Evolutionary conservation across 2,888 invertebrate genomes (phyloP).

Genomic region (Drosophila tanythrix): DNA sequence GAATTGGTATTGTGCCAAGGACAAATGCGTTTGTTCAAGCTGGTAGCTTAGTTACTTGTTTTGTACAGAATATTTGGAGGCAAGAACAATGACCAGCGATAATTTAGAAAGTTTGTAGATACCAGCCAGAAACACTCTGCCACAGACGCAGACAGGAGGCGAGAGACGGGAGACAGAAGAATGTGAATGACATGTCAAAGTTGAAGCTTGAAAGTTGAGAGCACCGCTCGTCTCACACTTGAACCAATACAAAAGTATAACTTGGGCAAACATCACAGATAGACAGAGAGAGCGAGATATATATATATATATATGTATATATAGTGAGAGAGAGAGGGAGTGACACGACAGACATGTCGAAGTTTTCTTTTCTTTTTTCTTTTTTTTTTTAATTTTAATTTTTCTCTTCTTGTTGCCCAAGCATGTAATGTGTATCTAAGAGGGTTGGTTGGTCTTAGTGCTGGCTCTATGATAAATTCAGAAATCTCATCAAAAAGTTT

Average conservation of each 20-base stretch:
- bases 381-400: neutral
- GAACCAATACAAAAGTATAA: conserved; percentile 48
- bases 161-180: neutral
- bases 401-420: neutral
- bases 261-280: conserved; percentile 31
- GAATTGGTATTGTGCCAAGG: conserved; percentile 40
- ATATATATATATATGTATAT: neutral
- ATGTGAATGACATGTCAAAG: conserved; percentile 64
- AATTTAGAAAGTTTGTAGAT: conserved; percentile 66
- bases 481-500: conserved; percentile 82
- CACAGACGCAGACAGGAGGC: neutral
- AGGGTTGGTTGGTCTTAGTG: neutral
- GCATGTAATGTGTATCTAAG: conserved; percentile 29
- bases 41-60: conserved; percentile 13
- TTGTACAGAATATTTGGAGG: conserved; percentile 20
- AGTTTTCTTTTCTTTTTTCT: conserved; percentile 41
- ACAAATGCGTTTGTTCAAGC: conserved; percentile 19
- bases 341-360: conserved; percentile 47
- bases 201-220: conserved; percentile 54
- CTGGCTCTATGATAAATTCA: conserved; percentile 60
- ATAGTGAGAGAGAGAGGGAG: conserved; percentile 2
- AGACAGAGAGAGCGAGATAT: conserved; percentile 2
- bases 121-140: conserved; percentile 8
- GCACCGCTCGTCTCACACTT: conserved; percentile 44
- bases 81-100: conserved; percentile 64